Conservation (phyloP, 2,113 vertebrate species). For the Alexandromys fortis region DNA sequence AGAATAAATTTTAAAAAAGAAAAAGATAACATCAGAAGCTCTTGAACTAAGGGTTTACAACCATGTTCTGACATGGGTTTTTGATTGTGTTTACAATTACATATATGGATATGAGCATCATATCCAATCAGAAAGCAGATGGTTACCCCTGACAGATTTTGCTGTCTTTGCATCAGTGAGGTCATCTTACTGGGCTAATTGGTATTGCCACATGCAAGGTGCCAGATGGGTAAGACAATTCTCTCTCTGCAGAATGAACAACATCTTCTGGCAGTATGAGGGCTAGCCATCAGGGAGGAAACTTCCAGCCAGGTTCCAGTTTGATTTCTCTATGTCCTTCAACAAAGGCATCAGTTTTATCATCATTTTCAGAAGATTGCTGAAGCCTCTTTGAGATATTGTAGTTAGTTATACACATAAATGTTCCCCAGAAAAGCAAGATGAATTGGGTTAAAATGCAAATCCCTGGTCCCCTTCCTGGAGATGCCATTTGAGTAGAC, state of each 20-base stretch:
- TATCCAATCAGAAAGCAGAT: background rate
- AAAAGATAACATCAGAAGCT: background rate
- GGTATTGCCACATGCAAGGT: background rate
- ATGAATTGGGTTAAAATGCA: background rate
- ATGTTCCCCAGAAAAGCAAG: background rate
- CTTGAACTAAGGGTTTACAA: background rate
- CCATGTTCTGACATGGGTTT: background rate
- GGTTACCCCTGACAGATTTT: background rate
- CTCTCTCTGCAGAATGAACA: no score
- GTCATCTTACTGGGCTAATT: background rate
- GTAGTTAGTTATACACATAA: background rate
- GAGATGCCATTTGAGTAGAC: background rate
- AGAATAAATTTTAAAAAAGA: background rate
- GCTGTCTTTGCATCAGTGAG: background rate
- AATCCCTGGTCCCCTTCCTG: background rate
- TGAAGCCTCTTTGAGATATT: background rate
- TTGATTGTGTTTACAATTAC: background rate
- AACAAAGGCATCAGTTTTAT: background rate
- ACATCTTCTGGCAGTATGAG: background rate
- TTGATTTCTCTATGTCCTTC: background rate
- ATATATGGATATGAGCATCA: background rate
- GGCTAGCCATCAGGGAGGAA: no score
- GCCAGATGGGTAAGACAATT: background rate
- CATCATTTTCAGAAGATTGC: constrained; percentile 2
- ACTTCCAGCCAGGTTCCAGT: background rate